Evolutionary conservation across 2,797 vertebrate genomes (phyloP).

Genomic region (Cyprinodon diabolis): DNA sequence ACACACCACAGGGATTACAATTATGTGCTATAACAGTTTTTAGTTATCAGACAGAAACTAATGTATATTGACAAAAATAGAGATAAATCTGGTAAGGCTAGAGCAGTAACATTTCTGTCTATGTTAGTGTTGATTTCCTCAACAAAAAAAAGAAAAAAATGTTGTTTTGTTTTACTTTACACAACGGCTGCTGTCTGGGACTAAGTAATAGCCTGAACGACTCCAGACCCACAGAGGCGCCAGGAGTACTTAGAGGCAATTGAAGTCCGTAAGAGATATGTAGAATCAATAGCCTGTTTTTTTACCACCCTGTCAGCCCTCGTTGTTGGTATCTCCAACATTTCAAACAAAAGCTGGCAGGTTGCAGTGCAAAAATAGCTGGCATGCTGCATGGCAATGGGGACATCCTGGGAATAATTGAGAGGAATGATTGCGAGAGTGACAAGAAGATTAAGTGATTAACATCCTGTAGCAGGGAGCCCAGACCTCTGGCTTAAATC

Average conservation of each 20-base stretch:
- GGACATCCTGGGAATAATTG: slow-evolving; percentile 68
- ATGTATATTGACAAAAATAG: slow-evolving; percentile 33
- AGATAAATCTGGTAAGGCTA: slow-evolving; percentile 36
- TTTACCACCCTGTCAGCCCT: slow-evolving; percentile 57
- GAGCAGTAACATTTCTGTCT: slow-evolving; percentile 51
- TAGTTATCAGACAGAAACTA: slow-evolving; percentile 41
- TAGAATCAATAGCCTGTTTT: slow-evolving; percentile 71
- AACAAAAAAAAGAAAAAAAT: slow-evolving; percentile 26
- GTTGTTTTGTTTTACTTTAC: slow-evolving; percentile 48
- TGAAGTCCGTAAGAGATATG: slow-evolving; percentile 70
- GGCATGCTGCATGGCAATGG: slow-evolving; percentile 47
- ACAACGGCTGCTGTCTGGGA: slow-evolving; percentile 62
- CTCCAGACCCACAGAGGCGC: slow-evolving; percentile 62
- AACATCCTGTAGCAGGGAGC: slow-evolving; percentile 52
- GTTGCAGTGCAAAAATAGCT: slow-evolving; percentile 63
- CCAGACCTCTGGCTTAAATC: slow-evolving; percentile 54
- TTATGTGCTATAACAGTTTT: slow-evolving; percentile 48
- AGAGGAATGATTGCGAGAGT: slow-evolving; percentile 67
- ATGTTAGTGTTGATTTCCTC: slow-evolving; percentile 37
- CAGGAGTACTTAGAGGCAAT: slow-evolving; percentile 63
- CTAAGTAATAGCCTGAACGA: slow-evolving; percentile 62
- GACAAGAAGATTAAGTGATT: slow-evolving; percentile 75
- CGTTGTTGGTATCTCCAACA: slow-evolving; percentile 67
- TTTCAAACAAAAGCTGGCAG: slow-evolving; percentile 64
- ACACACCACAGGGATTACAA: slow-evolving; percentile 7